Evolutionary conservation across 2,888 invertebrate species (phyloP).

Genomic region (Hirtodrosophila cameraria): DNA sequence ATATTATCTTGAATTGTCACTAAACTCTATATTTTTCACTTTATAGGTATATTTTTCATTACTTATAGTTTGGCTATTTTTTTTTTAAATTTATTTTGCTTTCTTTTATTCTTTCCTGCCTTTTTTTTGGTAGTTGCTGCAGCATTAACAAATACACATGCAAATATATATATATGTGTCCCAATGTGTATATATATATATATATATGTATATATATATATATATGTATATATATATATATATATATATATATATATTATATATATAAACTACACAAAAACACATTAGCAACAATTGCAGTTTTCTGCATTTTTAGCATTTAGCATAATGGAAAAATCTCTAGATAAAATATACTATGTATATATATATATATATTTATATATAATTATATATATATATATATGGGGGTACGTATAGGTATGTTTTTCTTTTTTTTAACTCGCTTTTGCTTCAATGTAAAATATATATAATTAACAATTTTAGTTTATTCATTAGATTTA

Average conservation of each 20-base stretch:
- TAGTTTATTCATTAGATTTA: conserved; percentile 16
- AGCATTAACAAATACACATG: conserved; percentile 35
- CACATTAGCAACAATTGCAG: conserved; percentile 69
- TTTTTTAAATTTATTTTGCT: background rate
- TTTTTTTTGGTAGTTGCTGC: conserved; percentile 24
- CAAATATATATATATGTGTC: conserved; percentile 7
- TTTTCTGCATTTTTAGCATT: conserved; percentile 38
- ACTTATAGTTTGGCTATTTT: conserved; percentile 7
- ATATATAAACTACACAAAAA: conserved; percentile 69
- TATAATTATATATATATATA: conserved; percentile 14
- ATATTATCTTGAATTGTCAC: conserved; percentile 15
- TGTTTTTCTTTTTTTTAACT: conserved; percentile 22
- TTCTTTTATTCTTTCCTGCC: conserved; percentile 11
- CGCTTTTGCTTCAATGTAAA: conserved; percentile 25
- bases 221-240: conserved; percentile 7
- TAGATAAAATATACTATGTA: conserved; percentile 39
- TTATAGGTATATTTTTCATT: conserved; percentile 8
- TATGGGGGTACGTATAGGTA: conserved; percentile 18
- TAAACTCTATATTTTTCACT: conserved; percentile 17
- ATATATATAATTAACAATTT: conserved; percentile 46
- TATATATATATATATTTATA: conserved; percentile 15
- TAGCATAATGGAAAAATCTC: conserved; percentile 39
- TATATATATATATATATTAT: conserved; percentile 16
- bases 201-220: conserved; percentile 11
- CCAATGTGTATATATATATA: conserved; percentile 5